Conservation (phyloP, 2,797 vertebrate genomes). For the Aquila chrysaetos region DNA sequence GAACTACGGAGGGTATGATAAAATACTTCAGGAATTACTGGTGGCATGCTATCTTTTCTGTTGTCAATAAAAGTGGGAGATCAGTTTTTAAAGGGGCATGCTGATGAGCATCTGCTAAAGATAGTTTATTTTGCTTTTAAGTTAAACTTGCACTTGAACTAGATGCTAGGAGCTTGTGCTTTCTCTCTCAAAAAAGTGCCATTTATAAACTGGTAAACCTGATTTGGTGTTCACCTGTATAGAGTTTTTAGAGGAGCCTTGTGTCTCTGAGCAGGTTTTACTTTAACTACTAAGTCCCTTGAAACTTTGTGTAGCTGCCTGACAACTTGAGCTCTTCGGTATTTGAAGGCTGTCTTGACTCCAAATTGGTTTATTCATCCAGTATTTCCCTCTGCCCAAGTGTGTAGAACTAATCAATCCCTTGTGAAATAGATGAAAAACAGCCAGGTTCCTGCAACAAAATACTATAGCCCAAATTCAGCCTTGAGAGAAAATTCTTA, state of each 20-base stretch:
- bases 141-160: not conserved
- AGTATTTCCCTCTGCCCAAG: not conserved
- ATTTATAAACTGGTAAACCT: not conserved
- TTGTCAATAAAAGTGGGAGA: not conserved
- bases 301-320: not conserved
- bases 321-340: not conserved
- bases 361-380: not conserved
- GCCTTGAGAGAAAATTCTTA: not conserved
- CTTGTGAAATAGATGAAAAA: not conserved
- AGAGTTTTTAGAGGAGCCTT: not conserved
- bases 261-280: not conserved
- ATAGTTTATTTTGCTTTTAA: not conserved
- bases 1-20: not conserved
- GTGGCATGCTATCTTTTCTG: not conserved
- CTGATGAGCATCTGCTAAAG: not conserved
- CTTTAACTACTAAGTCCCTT: not conserved
- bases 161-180: not conserved
- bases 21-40: not conserved
- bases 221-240: not conserved
- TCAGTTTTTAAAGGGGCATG: not conserved
- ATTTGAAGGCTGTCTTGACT: not conserved
- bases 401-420: not conserved
- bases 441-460: not conserved
- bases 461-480: not conserved
- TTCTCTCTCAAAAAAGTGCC: not conserved